phyloP scores from a whole-genome alignment of 2,797 vertebrate species.

The Vipera latastei region DNA sequence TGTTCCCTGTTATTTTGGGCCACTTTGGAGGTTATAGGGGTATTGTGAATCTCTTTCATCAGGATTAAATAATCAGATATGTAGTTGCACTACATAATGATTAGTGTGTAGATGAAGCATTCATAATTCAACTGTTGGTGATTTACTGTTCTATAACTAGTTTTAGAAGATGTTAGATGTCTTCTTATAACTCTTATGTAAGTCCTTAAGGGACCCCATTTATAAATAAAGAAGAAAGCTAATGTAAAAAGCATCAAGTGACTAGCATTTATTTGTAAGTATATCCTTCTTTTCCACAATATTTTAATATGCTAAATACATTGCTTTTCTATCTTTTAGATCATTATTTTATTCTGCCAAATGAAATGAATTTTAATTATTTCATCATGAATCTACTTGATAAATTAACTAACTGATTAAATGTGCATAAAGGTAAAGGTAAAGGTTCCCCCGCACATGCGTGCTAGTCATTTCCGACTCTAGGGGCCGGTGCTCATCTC shows the following conservation, averaged over 20 bases:
- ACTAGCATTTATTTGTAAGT: background rate
- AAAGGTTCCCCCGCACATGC: too few species aligned
- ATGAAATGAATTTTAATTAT: background rate
- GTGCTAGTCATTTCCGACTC: too few species aligned
- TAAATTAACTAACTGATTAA: background rate
- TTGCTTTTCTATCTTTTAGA: background rate
- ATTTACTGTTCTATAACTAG: background rate
- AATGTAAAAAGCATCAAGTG: background rate
- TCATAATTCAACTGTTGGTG: conserved; percentile 37
- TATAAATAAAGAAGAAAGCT: background rate
- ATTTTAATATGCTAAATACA: background rate
- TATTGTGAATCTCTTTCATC: background rate
- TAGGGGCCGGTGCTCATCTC: too few species aligned
- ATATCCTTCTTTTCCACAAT: background rate
- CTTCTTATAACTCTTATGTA: background rate
- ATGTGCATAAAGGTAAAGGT: too few species aligned
- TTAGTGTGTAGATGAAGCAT: conserved; percentile 19
- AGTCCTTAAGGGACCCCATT: background rate
- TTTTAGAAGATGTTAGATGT: background rate
- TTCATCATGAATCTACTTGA: background rate
- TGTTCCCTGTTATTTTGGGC: background rate
- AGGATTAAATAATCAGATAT: background rate
- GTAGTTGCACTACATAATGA: conserved; percentile 50
- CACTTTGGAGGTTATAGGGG: background rate
- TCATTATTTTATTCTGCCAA: background rate